Conservation (phyloP, 2,888 invertebrate genomes). For the Clunio marinus region DNA sequence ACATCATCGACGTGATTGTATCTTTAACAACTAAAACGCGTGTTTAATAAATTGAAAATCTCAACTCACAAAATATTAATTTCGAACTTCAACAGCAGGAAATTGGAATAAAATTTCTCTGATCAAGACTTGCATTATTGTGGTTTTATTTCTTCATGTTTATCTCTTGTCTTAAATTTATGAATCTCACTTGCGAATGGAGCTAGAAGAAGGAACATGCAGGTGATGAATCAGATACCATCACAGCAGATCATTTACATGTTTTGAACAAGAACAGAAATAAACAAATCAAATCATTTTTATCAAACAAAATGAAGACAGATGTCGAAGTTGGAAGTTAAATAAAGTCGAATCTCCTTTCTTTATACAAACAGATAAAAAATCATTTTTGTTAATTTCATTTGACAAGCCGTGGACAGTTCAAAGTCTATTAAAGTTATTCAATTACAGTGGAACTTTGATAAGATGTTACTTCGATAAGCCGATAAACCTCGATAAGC, state of each 20-base stretch:
- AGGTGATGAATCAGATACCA: background rate
- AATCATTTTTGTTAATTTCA: too few relatives aligned
- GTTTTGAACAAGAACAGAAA: background rate
- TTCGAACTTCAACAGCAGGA: constrained; percentile 26
- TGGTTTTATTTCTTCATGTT: background rate
- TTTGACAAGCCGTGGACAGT: too few relatives aligned
- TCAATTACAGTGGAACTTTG: too few relatives aligned
- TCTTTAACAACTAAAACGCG: constrained; percentile 18
- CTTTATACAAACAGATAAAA: too few relatives aligned
- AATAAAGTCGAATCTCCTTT: too few relatives aligned
- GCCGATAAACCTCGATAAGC: too few relatives aligned
- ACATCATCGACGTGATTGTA: constrained; percentile 7
- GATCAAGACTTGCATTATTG: background rate
- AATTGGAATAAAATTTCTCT: constrained; percentile 24
- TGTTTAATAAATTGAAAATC: constrained; percentile 20
- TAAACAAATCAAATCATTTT: too few relatives aligned
- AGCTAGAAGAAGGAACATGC: too few relatives aligned
- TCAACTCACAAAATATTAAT: constrained; percentile 14
- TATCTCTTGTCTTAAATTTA: background rate
- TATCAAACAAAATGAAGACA: background rate
- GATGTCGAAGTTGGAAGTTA: too few relatives aligned
- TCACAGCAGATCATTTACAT: background rate
- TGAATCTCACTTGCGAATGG: background rate
- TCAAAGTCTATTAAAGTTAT: too few relatives aligned
- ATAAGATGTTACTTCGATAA: too few relatives aligned